These are phyloP conservation scores for Vanessa cardui DNA, from an alignment of 2,888 invertebrate genomes.

Conservation along the genomic window DNA sequence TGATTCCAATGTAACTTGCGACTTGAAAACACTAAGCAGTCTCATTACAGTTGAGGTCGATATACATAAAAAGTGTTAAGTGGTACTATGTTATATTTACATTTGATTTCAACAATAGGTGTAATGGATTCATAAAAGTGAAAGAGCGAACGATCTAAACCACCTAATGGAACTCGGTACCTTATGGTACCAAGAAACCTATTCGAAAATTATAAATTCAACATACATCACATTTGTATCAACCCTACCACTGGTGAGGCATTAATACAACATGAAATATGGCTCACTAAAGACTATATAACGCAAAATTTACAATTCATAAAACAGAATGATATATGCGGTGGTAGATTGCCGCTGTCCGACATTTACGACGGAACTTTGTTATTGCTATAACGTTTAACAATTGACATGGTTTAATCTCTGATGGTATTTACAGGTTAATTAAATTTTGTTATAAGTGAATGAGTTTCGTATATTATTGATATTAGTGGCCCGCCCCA, in stretches of 20 bases:
- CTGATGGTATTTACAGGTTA: constrained; percentile 14
- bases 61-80: too few relatives aligned
- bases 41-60: too few relatives aligned
- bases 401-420: constrained; percentile 29
- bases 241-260: constrained; percentile 58
- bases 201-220: background rate
- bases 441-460: background rate
- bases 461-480: too few relatives aligned
- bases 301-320: constrained; percentile 82
- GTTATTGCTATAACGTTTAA: constrained; percentile 22
- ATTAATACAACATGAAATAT: constrained; percentile 77
- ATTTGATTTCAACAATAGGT: too few relatives aligned
- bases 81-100: too few relatives aligned
- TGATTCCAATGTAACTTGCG: too few relatives aligned
- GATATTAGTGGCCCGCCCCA: too few relatives aligned
- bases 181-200: too few relatives aligned
- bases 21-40: too few relatives aligned
- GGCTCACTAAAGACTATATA: constrained; percentile 79
- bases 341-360: constrained; percentile 51
- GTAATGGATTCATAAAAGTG: too few relatives aligned
- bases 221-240: constrained; percentile 38
- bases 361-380: constrained; percentile 46
- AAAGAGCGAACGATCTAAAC: too few relatives aligned
- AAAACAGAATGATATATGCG: constrained; percentile 76
- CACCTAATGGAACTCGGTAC: too few relatives aligned